Percentiles rank a stretch among this genome's conserved stretches.
These are phyloP conservation scores for Actenoides hombroni DNA, from an alignment of 2,113 vertebrate species.

Conservation along the genomic window DNA sequence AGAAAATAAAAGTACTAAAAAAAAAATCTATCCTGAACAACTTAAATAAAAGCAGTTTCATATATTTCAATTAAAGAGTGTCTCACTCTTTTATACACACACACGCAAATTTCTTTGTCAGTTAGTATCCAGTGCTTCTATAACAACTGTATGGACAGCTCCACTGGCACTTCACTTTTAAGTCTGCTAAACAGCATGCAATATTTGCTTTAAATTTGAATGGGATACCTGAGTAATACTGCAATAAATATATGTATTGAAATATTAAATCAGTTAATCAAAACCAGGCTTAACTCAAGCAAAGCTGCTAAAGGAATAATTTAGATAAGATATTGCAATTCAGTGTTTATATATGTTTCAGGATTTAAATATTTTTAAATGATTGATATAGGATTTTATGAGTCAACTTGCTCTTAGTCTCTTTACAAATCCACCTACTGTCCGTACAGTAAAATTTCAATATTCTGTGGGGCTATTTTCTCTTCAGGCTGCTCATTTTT, in stretches of 20 bases:
- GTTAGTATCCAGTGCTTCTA: not conserved
- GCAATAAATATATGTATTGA: not conserved
- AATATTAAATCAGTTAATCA: not conserved
- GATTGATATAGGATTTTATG: slow-evolving; percentile 42
- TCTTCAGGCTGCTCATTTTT: not conserved
- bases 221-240: not conserved
- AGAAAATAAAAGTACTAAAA: not conserved
- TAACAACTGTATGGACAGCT: not conserved
- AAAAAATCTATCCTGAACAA: not conserved
- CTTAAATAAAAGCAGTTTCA: not conserved
- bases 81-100: not conserved
- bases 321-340: slow-evolving; percentile 1
- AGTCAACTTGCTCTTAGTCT: slow-evolving; percentile 54
- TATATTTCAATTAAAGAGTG: not conserved
- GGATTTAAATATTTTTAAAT: slow-evolving; percentile 44
- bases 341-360: slow-evolving; percentile 9
- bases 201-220: not conserved
- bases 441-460: slow-evolving; percentile 9
- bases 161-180: not conserved
- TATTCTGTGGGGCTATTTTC: slow-evolving; percentile 23
- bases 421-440: slow-evolving; percentile 67
- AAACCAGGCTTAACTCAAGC: not conserved
- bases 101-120: not conserved
- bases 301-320: slow-evolving; percentile 22
- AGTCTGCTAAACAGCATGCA: not conserved